Evolutionary conservation across 2,888 invertebrate genomes (phyloP).

Genomic region (Tromatobia lineatoria): DNA sequence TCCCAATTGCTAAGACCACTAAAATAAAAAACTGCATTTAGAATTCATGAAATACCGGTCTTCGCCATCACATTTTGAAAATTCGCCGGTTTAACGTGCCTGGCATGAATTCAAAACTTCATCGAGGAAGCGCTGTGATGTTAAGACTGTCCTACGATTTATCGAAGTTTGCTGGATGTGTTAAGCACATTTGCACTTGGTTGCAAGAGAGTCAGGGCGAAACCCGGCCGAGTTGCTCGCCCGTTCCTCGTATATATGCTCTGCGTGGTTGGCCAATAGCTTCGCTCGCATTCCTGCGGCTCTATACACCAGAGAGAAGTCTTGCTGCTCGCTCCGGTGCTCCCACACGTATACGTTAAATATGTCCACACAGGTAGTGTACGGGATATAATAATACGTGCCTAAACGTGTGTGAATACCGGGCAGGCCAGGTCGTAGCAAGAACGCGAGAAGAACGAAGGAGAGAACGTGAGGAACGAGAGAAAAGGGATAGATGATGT

Average conservation of each 20-base stretch:
- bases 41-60: no score
- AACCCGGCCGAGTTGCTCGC: not conserved
- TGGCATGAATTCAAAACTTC: no score
- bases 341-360: constrained; percentile 69
- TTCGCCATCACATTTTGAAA: no score
- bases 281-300: constrained; percentile 83
- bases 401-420: constrained; percentile 30
- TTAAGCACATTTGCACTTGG: not conserved
- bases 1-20: no score
- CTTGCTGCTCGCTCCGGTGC: constrained; percentile 25
- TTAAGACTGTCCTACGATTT: constrained; percentile 1
- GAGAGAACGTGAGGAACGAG: constrained; percentile 47
- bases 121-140: not conserved
- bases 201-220: constrained; percentile 18
- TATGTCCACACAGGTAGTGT: constrained; percentile 58
- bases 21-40: no score
- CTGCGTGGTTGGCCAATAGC: constrained; percentile 80
- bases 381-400: constrained; percentile 28
- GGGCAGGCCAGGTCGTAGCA: not conserved
- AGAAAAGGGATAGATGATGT: constrained; percentile 65
- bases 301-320: constrained; percentile 64
- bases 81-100: no score
- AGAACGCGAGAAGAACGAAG: constrained; percentile 59
- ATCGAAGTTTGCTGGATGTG: constrained; percentile 18
- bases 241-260: constrained; percentile 33